A percentile compares a stretch with the other conserved stretches of the same genome.
phyloP scores from a whole-genome alignment of 2,888 invertebrate species.

The Eucera pruinosa region DNA sequence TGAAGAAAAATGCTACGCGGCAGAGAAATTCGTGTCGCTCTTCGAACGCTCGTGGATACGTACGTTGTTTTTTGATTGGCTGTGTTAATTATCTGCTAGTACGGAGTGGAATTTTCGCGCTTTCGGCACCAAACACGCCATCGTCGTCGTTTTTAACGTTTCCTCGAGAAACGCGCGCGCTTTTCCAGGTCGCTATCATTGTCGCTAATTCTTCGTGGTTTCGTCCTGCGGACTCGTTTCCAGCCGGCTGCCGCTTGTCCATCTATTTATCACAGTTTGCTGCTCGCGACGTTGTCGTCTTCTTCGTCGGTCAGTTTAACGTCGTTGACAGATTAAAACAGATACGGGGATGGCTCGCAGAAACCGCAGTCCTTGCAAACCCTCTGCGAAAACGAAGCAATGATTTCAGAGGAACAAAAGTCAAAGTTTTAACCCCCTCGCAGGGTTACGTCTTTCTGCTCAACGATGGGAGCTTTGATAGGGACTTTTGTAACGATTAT shows the following conservation, averaged over 20 bases:
- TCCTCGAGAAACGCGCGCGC: conserved; percentile 19
- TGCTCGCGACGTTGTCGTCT: conserved; percentile 46
- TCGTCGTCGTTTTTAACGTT: conserved; percentile 22
- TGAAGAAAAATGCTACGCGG: neutral
- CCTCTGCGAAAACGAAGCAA: conserved; percentile 60
- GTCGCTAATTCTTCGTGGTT: neutral
- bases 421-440: no score
- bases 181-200: neutral
- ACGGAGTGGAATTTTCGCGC: conserved; percentile 14
- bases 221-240: conserved; percentile 7
- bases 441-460: no score
- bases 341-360: conserved; percentile 69
- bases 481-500: no score
- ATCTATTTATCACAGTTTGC: conserved; percentile 47
- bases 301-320: conserved; percentile 22
- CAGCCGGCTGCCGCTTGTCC: conserved; percentile 68
- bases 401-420: no score
- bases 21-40: conserved; percentile 25
- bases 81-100: conserved; percentile 15
- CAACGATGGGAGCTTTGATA: no score
- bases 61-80: neutral
- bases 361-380: conserved; percentile 73
- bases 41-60: neutral
- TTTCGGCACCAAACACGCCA: neutral
- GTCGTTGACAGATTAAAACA: conserved; percentile 54